A percentile compares a stretch with the other conserved stretches of the same genome.
Conservation (phyloP, 2,797 vertebrate species). For the Pseudochaenichthys georgianus region DNA sequence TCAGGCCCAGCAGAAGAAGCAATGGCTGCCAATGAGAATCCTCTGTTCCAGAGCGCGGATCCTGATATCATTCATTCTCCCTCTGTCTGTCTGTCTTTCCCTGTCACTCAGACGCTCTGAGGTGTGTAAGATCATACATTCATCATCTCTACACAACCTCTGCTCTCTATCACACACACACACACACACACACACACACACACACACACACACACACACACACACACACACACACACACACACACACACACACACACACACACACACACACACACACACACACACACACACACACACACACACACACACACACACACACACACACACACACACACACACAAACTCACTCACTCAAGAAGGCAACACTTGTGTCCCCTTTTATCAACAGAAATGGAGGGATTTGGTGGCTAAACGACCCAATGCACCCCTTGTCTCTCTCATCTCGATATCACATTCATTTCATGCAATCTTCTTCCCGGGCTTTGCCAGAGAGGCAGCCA, state of each 20-base stretch:
- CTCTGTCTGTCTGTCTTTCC: constrained; percentile 62
- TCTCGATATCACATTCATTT: constrained; percentile 80
- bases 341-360: constrained; percentile 40
- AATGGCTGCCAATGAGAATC: constrained; percentile 61
- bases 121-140: constrained; percentile 77
- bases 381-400: constrained; percentile 72
- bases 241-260: no score
- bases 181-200: no score
- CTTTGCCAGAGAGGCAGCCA: constrained; percentile 66
- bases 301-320: no score
- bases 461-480: constrained; percentile 72
- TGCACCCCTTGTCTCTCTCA: constrained; percentile 76
- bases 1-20: constrained; percentile 33
- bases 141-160: constrained; percentile 69
- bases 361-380: constrained; percentile 70
- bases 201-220: no score
- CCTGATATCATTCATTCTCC: constrained; percentile 75
- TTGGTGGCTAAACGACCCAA: constrained; percentile 77
- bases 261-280: no score
- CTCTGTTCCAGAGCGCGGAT: constrained; percentile 72
- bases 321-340: constrained; percentile 1
- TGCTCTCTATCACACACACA: constrained; percentile 40
- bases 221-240: no score
- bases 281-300: no score
- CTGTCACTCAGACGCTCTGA: constrained; percentile 74